Evolutionary conservation across 1,140 invertebrate genomes (phyloP), one percentile per base, ranked within the genome.

Genomic region (Diorhabda elongata): DNA sequence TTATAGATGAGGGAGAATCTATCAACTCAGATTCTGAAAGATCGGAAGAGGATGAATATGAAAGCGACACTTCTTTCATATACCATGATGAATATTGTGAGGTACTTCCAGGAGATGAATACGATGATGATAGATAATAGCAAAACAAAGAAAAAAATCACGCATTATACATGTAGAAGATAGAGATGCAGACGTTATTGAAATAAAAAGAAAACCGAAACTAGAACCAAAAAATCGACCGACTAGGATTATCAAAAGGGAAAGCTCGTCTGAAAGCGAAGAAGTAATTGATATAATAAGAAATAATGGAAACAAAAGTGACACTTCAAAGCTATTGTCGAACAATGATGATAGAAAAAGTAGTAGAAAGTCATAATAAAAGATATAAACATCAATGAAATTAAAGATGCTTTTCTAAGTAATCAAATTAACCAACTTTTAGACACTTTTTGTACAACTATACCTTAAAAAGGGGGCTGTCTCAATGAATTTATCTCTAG

Each of bases 1-100:
- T 79, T 6, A 68, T 74, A 52, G 74, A 77, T 69, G 70, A 73
- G 56, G 77, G 77, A 4, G 77, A 79, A 72, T 78, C 76, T 42
- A 68, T 79, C 57, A 71, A 69, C 58, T 68, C 65, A 2, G 70
- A 70, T 60, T 71, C 75, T n/a, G 75, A 78, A 57, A 63, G 70
- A 11, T 65, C 56, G 41, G 26, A 59, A 59, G 60, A 74, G 4
- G 73, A 76, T 44, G 68, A 64, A 41, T 78, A 79, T 68, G 75
- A 74, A 60, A n/a, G 66, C 43, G 66, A 77, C 67, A 73, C 74
- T 44, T 78, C 76, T 62, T 74, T 79, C 47, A 75, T 76, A 66
- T 77, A 76, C 68, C 69, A 77, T 67, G 72, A 76, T 26, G 71
- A 73, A 43, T 61, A 69, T 26, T n/a, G 57, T 4, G 64, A 69